Base-by-base conservation (phyloP, 2,113 vertebrate genomes). In the Thymallus thymallus region DNA sequence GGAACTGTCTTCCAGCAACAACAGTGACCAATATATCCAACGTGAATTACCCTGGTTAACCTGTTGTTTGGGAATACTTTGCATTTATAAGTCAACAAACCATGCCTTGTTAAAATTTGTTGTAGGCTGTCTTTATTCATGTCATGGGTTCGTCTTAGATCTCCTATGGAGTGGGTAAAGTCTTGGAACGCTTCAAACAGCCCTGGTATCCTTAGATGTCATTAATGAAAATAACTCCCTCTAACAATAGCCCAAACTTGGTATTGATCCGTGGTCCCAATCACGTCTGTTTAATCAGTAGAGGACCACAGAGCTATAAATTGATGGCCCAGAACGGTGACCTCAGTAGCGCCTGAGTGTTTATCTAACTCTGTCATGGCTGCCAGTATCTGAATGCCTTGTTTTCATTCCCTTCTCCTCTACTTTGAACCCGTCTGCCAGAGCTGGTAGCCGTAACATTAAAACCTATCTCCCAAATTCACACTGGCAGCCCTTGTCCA, bases 311-410 rank as follows among this genome's bases (percentile, higher is more conserved):
- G 60, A 26, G 65, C 66, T 58, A 35, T 23, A 41, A 71, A 78
- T 80, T 69, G 74, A 79, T 73, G 78, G 70, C 64, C 67, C 12
- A 63, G 79, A 82, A 82, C 65, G 13, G 24, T 80, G 84, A 82
- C 84, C 81, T 81, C 75, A 67, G 62, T 72, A 24, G 41, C 51
- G 71, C 41, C 78, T 55, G 63, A 45, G 67, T 78, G 80, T 89
- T 89, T 88, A 85, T 90, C 84, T 79, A 48, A 75, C 68, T 76
- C 75, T 64, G 62, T 76, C 68, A 78, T 20, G 68, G 35, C 46
- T 76, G 65, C 76, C 62, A 35, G 84, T 87, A 79, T 76, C 71
- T 77, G 78, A 85, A 89, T 70, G 80, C 64, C 81, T 73, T 74
- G 65, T 81, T 79, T 79, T 72, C 61, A 16, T 69, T 68, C 68